Evolutionary conservation across 2,797 vertebrate genomes (phyloP), one percentile per base, ranked within the genome.

Genomic region (Lerista edwardsae): DNA sequence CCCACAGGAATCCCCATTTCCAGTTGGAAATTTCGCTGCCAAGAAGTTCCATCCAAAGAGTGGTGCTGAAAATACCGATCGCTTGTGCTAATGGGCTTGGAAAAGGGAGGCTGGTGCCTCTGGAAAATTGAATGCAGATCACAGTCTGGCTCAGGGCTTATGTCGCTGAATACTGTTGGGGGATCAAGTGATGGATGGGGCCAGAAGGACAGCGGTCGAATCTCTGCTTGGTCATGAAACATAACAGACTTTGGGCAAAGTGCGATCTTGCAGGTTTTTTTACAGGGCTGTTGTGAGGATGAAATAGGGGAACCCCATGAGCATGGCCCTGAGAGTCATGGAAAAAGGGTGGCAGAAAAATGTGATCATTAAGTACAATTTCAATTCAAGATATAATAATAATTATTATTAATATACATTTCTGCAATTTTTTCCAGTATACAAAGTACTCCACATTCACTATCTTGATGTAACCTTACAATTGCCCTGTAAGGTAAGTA

Each of bases 21-120:
- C 84, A 80, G 78, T n/a, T 61, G 44, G 51, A 75, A 61, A 69
- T 29, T 17, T 61, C 72, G 31, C n/a, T 75, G 78, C 64, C 84
- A 85, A 61, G 71, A 69, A 19, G 17, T 19, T 83, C 39, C 11
- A 27, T 68, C 44, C 64, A 79, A 27, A 55, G 19, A 27, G 21
- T 41, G 62, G 39, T 59, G 39, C 36, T 67, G 4, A 55, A 59
- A 76, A 57, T 14, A 19, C 34, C 57, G 47, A 41, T 41, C 39
- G 65, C 67, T 14, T 68, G 64, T 41, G 14, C 47, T 17, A 23
- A n/a, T 14, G 7, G 29, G 34, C 61, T 31, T 25, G 47, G 14
- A 68, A 59, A 68, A 57, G 19, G 7, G 25, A n/a, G n/a, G 44
- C 12, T 27, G 21, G 7, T 23, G 73, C 15, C 39, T 39, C 1